Base-by-base conservation (phyloP, 2,797 vertebrate species). In the Pristis pectinata region DNA sequence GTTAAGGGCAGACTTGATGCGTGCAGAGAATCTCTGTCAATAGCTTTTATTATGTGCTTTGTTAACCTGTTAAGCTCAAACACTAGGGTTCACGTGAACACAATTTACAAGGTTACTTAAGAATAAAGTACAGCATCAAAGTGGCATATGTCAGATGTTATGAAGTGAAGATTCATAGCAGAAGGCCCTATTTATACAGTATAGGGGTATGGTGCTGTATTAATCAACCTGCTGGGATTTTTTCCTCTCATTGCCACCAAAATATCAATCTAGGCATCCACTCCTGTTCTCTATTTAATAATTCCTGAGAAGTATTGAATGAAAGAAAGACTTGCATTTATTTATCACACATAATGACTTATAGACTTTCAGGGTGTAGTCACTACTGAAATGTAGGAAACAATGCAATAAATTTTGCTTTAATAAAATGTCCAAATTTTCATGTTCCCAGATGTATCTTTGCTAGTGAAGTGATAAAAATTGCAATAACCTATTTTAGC, bases 1-100 rank as follows among this genome's bases (percentile, higher is more conserved):
- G 27, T 76, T 94, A 49, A 72, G 72, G 92, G 92, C 67, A 94
- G 70, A 7, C 44, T 76, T 34, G 67, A 76, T 74, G 92, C 70
- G 74, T 41, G 4, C 70, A 7, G 70, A 76, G 92, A 74, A 94
- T n/a, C 30, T n/a, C 44, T 19, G 41, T 70, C 70, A 94, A 76
- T 76, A 74, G 30, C 41, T 72, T 91, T 34, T 44, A 94, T 94
- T n/a, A 76, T 76, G 92, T 34, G 67, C 49, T 49, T 76, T 53
- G 13, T 94, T 94, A 94, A 94, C 92, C 92, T 94, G 27, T 94
- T 74, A 56, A 94, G 30, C 70, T 94, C 92, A 70, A 93, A 49
- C 27, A 30, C 41, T 30, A 49, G 6, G n/a, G n/a, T 67, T 91
- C 87, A 91, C 24, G 87, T 67, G 10, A 37, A 61, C 24, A 22